A percentile compares a stretch with the other conserved stretches of the same genome.
Evolutionary conservation across 2,797 vertebrate genomes (phyloP).

Genomic region (Urophycis tenuis): DNA sequence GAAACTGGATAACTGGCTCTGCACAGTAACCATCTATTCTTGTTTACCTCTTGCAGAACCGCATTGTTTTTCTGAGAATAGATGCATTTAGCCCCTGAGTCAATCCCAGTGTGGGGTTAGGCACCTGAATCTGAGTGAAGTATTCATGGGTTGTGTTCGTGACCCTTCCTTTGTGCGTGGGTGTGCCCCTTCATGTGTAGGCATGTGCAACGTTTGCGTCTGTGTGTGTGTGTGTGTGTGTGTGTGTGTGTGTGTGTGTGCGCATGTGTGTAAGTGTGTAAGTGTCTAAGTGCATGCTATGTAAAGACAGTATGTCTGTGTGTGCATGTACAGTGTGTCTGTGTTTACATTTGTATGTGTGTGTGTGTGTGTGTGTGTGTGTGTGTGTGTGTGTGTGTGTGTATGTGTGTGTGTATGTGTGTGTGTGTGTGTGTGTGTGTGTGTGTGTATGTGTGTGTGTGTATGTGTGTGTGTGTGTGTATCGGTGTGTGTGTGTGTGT

Average conservation of each 20-base stretch:
- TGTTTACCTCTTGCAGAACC: neutral
- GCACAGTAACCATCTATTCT: neutral
- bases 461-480: conserved; percentile 3
- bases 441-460: conserved; percentile 1
- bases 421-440: neutral
- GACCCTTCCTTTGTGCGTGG: neutral
- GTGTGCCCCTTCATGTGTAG: neutral
- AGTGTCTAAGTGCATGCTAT: neutral
- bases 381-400: neutral
- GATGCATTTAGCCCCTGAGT: neutral
- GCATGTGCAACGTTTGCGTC: neutral
- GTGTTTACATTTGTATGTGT: neutral
- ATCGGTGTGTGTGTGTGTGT: conserved; percentile 1
- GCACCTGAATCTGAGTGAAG: neutral
- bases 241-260: neutral
- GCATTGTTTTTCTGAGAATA: neutral
- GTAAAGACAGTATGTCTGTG: neutral
- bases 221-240: neutral
- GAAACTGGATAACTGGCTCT: neutral
- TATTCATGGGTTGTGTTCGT: neutral
- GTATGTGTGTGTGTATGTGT: neutral
- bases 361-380: neutral
- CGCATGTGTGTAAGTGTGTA: neutral
- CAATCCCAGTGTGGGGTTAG: neutral
- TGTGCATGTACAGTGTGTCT: neutral